Percentiles rank a stretch among this genome's conserved stretches.
Conservation (phyloP, 2,888 invertebrate species). For the Panopea generosa region DNA sequence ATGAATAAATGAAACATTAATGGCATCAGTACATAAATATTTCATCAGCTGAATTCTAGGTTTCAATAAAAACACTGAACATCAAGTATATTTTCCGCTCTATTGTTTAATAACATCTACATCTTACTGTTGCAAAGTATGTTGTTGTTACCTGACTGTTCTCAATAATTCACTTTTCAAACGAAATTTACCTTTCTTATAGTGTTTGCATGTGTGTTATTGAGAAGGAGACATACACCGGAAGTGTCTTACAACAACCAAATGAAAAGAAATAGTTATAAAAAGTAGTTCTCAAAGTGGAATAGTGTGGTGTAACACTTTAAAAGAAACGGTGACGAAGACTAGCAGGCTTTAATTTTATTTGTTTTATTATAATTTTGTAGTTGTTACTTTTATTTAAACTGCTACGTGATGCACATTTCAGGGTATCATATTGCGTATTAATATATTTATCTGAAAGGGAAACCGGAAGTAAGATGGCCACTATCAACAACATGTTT, state of each 20-base stretch:
- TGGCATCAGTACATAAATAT: too few relatives aligned
- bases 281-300: not conserved
- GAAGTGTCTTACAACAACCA: conserved; percentile 63
- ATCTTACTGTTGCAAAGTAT: too few relatives aligned
- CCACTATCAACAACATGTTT: conserved; percentile 61
- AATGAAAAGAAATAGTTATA: not conserved
- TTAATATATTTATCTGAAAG: not conserved
- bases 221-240: conserved; percentile 27
- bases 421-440: not conserved
- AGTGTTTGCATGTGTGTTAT: not conserved
- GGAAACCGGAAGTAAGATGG: conserved; percentile 64
- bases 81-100: too few relatives aligned
- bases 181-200: too few relatives aligned
- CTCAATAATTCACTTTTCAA: too few relatives aligned
- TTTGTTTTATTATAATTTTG: not conserved
- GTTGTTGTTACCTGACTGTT: too few relatives aligned
- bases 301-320: not conserved
- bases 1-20: too few relatives aligned
- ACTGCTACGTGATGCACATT: too few relatives aligned
- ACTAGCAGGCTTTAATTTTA: not conserved
- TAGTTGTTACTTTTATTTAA: too few relatives aligned
- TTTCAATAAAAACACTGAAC: too few relatives aligned
- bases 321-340: not conserved
- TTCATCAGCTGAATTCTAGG: too few relatives aligned
- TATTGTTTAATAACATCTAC: too few relatives aligned